Conservation (phyloP, 2,797 vertebrate genomes). For the Peromyscus aztecus region DNA sequence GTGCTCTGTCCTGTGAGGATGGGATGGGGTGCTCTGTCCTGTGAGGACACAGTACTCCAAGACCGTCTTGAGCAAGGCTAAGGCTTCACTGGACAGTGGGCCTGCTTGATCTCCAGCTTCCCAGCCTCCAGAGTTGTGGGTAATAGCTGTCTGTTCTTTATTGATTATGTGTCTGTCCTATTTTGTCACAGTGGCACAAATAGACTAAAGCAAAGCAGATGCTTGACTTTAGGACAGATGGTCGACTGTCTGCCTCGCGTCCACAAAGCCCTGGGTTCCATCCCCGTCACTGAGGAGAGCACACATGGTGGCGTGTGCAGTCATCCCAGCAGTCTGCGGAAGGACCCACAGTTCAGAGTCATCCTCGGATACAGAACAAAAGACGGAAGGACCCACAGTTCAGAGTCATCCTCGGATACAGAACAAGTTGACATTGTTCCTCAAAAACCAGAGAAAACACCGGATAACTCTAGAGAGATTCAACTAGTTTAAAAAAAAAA, state of each 20-base stretch:
- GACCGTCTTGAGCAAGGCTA: background rate
- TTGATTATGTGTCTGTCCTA: background rate
- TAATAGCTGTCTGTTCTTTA: background rate
- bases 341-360: too few relatives aligned
- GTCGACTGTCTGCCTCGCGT: background rate
- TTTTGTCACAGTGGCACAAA: background rate
- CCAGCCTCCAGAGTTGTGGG: background rate
- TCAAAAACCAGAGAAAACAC: background rate
- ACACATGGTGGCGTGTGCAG: background rate
- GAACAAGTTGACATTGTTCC: background rate
- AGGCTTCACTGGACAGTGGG: background rate
- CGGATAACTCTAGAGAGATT: background rate
- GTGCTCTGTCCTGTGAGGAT: background rate
- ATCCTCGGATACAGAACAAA: too few relatives aligned
- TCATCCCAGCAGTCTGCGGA: background rate
- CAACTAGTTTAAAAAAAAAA: background rate
- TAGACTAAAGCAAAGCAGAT: background rate
- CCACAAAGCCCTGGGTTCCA: background rate
- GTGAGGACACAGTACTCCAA: too few relatives aligned
- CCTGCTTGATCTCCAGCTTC: background rate
- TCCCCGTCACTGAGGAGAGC: background rate
- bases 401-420: background rate
- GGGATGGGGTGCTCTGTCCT: background rate
- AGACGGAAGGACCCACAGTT: background rate
- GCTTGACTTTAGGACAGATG: background rate